A percentile compares a stretch with the other conserved stretches of the same genome.
Conservation (phyloP, 1,140 invertebrate genomes). For the Chymomyza costata region DNA sequence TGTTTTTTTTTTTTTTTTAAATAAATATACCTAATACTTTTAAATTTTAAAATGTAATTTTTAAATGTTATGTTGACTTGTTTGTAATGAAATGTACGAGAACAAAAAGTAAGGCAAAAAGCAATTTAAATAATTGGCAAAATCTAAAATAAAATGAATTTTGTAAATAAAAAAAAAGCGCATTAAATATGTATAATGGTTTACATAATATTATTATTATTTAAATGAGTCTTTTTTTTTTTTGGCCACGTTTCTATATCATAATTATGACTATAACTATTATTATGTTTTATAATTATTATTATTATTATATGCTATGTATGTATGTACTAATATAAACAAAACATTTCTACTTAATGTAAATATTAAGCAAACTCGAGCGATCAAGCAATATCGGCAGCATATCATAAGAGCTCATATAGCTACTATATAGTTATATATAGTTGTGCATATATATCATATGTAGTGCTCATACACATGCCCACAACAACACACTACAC, state of each 20-base stretch:
- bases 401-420: too few relatives aligned
- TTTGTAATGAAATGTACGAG: conserved; percentile 50
- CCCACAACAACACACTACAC: conserved; percentile 8
- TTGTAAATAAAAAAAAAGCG: too few relatives aligned
- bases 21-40: conserved; percentile 54
- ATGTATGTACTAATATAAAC: conserved; percentile 30
- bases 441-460: conserved; percentile 44
- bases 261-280: too few relatives aligned
- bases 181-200: conserved; percentile 14
- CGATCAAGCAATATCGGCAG: conserved; percentile 48
- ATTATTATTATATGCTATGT: conserved; percentile 14
- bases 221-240: too few relatives aligned
- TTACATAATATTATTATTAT: too few relatives aligned
- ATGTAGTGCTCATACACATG: conserved; percentile 1
- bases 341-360: conserved; percentile 68
- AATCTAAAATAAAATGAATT: background rate
- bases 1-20: conserved; percentile 38
- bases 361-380: conserved; percentile 62
- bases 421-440: conserved; percentile 48
- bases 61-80: conserved; percentile 70
- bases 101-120: conserved; percentile 11
- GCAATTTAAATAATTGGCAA: conserved; percentile 31
- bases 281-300: too few relatives aligned
- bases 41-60: conserved; percentile 62
- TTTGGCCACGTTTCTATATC: too few relatives aligned